Evolutionary conservation across 2,113 vertebrate species (phyloP).

Genomic region (Sander vitreus): DNA sequence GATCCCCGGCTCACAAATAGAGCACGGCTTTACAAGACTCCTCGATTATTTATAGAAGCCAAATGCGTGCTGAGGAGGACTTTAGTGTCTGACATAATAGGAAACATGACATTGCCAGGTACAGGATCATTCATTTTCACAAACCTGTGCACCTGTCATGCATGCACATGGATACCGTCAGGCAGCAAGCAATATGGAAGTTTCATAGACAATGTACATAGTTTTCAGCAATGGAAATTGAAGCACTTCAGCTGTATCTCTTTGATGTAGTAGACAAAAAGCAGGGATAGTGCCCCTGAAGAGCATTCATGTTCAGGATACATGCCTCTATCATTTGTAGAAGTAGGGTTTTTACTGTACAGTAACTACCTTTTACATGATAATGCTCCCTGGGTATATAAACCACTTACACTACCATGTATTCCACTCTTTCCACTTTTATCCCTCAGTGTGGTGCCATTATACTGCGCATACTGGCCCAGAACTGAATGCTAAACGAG

Average conservation of each 20-base stretch:
- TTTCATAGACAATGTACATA: constrained; percentile 47
- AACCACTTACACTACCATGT: constrained; percentile 19
- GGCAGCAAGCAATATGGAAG: constrained; percentile 16
- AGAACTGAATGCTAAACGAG: constrained; percentile 32
- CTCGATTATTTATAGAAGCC: constrained; percentile 42
- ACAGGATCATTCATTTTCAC: constrained; percentile 12
- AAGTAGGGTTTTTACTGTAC: constrained; percentile 61
- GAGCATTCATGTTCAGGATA: constrained; percentile 62
- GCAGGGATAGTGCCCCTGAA: constrained; percentile 65
- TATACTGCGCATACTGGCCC: constrained; percentile 4
- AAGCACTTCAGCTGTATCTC: constrained; percentile 58
- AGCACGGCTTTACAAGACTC: constrained; percentile 11
- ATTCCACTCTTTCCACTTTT: constrained; percentile 23
- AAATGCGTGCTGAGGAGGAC: constrained; percentile 3
- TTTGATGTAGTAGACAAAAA: constrained; percentile 72
- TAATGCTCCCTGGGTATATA: constrained; percentile 42
- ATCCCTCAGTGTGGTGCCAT: constrained; percentile 30
- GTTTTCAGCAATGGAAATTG: constrained; percentile 55
- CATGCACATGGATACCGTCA: constrained; percentile 37
- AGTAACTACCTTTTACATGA: constrained; percentile 65
- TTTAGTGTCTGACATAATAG: constrained; percentile 25
- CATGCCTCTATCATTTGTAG: constrained; percentile 58
- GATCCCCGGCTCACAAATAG: constrained; percentile 40
- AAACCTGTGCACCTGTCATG: constrained; percentile 27
- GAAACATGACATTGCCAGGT: constrained; percentile 21